These are phyloP conservation scores for Dichetophora obliterata DNA, from an alignment of 2,888 invertebrate species.

Conservation along the genomic window DNA sequence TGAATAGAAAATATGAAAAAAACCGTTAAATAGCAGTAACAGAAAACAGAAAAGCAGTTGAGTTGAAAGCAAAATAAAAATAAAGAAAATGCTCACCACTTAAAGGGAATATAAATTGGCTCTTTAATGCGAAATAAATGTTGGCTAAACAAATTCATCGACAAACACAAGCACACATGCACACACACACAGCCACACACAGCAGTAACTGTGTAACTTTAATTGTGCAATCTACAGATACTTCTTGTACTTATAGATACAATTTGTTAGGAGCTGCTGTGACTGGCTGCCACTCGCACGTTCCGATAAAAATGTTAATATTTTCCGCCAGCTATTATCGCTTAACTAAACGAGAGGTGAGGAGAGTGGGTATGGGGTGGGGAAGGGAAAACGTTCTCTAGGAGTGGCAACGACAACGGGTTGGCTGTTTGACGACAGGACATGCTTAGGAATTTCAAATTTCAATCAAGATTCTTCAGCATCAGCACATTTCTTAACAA, in stretches of 20 bases:
- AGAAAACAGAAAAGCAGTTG: constrained; percentile 16
- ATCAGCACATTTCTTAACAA: constrained; percentile 22
- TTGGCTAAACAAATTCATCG: constrained; percentile 53
- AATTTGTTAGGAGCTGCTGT: constrained; percentile 10
- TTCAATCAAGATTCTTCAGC: constrained; percentile 61
- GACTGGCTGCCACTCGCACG: neutral
- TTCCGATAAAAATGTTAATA: constrained; percentile 48
- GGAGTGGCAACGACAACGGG: neutral
- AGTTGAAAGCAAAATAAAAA: neutral
- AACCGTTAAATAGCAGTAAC: neutral
- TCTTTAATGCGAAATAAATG: constrained; percentile 67
- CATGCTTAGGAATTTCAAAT: constrained; percentile 51
- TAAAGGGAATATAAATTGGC: constrained; percentile 69
- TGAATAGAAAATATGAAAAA: neutral
- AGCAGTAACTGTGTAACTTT: neutral
- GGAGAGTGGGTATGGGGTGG: neutral
- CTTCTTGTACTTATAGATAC: constrained; percentile 28
- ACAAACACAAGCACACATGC: constrained; percentile 41
- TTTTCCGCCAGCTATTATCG: constrained; percentile 39
- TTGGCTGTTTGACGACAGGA: neutral
- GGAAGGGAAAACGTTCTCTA: neutral
- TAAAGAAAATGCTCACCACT: neutral
- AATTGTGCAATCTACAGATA: constrained; percentile 14
- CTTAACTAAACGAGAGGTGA: neutral
- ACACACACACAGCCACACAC: constrained; percentile 26